A percentile compares a stretch with the other conserved stretches of the same genome.
These are phyloP conservation scores for Fratercula arctica DNA, from an alignment of 2,797 vertebrate genomes.

Conservation along the genomic window DNA sequence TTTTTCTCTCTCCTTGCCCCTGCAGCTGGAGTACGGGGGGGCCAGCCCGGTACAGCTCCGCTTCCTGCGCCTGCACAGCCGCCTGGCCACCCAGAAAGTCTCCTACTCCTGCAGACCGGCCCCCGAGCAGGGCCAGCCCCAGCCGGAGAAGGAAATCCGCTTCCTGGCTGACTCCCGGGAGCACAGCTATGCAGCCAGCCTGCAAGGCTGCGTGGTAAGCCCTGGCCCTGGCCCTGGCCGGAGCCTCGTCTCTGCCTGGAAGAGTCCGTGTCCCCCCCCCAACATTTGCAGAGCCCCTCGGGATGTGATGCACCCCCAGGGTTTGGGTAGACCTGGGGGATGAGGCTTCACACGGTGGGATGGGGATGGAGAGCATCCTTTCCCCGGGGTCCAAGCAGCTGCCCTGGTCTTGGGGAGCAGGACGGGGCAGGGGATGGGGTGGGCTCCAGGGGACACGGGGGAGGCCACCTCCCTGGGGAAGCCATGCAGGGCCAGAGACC, in stretches of 20 bases:
- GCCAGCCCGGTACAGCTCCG: constrained; percentile 86
- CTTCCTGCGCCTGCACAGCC: constrained; percentile 87
- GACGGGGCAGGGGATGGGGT: not conserved
- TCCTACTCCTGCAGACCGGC: constrained; percentile 83
- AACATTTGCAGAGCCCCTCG: rapidly evolving
- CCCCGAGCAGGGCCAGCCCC: not conserved
- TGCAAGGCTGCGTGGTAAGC: constrained; percentile 85
- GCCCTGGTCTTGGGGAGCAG: rapidly evolving
- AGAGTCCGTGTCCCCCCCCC: not conserved
- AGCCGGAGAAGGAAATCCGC: constrained; percentile 72
- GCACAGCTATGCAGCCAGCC: constrained; percentile 80
- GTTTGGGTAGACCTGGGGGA: not conserved
- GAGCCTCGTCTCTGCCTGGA: not conserved
- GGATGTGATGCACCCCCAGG: rapidly evolving
- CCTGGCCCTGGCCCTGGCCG: rapidly evolving
- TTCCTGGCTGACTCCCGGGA: constrained; percentile 82
- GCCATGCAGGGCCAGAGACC: not conserved
- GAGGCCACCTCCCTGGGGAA: not conserved
- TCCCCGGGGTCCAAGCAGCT: rapidly evolving
- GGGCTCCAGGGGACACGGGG: rapidly evolving
- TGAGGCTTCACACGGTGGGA: rapidly evolving
- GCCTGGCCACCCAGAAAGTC: constrained; percentile 78
- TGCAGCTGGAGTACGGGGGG: constrained; percentile 83
- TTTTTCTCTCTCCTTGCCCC: not conserved
- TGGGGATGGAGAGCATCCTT: not conserved